Evolutionary conservation across 2,113 vertebrate species (phyloP).

Genomic region (Lasiurus borealis): DNA sequence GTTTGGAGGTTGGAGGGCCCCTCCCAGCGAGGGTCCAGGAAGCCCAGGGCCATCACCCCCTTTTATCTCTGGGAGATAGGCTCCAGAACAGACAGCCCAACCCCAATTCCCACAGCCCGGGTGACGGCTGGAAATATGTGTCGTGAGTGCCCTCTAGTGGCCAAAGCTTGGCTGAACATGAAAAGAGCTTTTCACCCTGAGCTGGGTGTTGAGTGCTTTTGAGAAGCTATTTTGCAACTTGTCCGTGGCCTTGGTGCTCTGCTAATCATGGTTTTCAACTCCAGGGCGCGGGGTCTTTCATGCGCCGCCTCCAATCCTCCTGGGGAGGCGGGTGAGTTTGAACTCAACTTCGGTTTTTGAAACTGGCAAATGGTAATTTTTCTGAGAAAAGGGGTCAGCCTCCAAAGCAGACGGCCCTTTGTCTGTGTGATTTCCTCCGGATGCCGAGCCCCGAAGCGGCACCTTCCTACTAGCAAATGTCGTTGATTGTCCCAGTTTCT

Average conservation of each 20-base stretch:
- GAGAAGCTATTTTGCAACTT: conserved; percentile 8
- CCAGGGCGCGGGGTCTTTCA: not conserved
- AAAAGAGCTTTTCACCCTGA: not conserved
- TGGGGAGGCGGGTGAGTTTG: not conserved
- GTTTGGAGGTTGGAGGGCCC: not conserved
- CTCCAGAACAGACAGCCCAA: accelerated
- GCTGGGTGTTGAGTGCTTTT: not conserved
- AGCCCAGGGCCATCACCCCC: not conserved
- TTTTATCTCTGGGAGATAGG: not conserved
- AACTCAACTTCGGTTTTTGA: not conserved
- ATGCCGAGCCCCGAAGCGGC: no score
- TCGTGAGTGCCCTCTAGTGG: conserved; percentile 84
- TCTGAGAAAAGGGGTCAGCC: not conserved
- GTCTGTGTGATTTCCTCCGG: not conserved
- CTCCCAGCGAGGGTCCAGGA: not conserved
- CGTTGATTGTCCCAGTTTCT: not conserved
- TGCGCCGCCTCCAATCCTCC: not conserved
- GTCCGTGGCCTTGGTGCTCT: not conserved
- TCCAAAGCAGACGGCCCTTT: not conserved
- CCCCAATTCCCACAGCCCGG: accelerated
- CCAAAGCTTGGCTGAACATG: not conserved
- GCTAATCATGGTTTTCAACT: not conserved
- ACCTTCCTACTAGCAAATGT: not conserved
- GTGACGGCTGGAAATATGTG: not conserved
- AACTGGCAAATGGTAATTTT: not conserved